phyloP scores from a whole-genome alignment of 2,113 vertebrate species.

The Cephalopterus ornatus region DNA sequence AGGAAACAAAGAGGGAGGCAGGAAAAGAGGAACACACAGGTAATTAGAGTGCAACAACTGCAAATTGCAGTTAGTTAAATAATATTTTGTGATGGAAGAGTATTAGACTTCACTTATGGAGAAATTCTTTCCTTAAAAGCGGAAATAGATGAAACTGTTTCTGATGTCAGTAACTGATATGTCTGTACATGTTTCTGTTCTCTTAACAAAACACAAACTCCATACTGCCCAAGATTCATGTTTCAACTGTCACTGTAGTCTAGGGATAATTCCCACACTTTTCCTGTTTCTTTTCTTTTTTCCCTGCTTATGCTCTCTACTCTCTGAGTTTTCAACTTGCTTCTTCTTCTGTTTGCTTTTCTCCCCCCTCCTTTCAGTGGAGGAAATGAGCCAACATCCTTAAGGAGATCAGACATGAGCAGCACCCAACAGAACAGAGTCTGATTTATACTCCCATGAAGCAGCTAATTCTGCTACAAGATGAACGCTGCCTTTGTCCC shows the following conservation, averaged over 20 bases:
- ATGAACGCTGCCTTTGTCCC: neutral
- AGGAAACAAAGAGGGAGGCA: neutral
- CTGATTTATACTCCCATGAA: neutral
- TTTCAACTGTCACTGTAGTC: neutral
- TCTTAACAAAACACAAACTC: neutral
- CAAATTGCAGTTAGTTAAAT: neutral
- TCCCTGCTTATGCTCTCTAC: neutral
- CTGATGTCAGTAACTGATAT: neutral
- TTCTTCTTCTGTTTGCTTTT: neutral
- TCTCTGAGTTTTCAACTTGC: neutral
- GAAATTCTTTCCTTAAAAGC: neutral
- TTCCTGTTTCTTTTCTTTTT: neutral
- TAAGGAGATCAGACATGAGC: neutral
- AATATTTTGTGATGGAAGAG: neutral
- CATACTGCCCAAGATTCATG: neutral
- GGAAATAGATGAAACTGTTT: neutral
- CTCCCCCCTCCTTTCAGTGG: neutral
- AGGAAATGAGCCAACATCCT: neutral
- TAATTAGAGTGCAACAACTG: neutral
- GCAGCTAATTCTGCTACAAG: neutral
- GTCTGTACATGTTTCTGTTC: neutral
- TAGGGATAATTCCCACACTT: neutral
- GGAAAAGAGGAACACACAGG: neutral
- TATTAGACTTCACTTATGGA: neutral
- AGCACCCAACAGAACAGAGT: neutral